phyloP scores from a whole-genome alignment of 2,797 vertebrate species.

The Lithobates sylvaticus region DNA sequence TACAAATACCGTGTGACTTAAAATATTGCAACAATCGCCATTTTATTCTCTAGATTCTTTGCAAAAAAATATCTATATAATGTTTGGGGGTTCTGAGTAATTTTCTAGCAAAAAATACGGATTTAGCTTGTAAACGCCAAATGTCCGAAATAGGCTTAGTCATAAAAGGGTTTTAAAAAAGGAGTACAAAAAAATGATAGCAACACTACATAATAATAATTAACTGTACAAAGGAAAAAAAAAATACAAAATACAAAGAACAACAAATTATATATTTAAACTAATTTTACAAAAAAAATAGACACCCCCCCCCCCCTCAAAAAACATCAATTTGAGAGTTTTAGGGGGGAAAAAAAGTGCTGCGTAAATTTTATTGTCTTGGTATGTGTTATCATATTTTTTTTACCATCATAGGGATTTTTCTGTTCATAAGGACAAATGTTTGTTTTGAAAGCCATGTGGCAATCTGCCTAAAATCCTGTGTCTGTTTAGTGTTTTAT shows the following conservation, averaged over 20 bases:
- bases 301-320: background rate
- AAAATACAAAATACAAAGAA: background rate
- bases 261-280: no score
- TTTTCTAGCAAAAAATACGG: no score
- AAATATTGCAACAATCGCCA: no score
- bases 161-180: no score
- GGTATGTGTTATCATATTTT: background rate
- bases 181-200: background rate
- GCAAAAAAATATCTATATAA: no score
- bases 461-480: slow-evolving; percentile 33
- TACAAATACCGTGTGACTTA: no score
- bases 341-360: background rate
- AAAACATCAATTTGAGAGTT: background rate
- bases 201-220: background rate
- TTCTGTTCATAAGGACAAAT: slow-evolving; percentile 29
- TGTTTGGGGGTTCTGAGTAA: no score
- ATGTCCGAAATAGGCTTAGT: no score
- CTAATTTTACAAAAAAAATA: no score
- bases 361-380: background rate
- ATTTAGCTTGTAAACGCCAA: no score
- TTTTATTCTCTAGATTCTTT: no score
- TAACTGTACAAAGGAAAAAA: background rate
- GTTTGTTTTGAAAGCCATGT: slow-evolving; percentile 19
- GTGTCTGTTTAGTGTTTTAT: slow-evolving; percentile 8
- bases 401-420: background rate